phyloP scores from a whole-genome alignment of 2,797 vertebrate genomes.

The Schizopygopsis malacanthus region DNA sequence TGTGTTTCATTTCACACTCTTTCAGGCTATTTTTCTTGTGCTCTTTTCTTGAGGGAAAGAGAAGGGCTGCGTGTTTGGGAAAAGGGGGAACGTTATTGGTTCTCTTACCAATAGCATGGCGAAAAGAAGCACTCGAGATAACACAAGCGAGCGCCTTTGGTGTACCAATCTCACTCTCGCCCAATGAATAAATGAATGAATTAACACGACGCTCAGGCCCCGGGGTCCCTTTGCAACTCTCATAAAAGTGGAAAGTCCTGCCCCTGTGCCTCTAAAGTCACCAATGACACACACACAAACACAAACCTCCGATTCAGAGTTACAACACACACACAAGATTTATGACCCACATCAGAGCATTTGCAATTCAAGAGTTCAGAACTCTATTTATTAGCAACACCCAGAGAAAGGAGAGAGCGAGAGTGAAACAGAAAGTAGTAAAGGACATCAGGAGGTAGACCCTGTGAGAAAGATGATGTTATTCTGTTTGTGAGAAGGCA shows the following conservation, averaged over 20 bases:
- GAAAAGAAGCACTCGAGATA: conserved; percentile 54
- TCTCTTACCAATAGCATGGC: conserved; percentile 53
- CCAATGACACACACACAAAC: conserved; percentile 25
- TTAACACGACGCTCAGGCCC: conserved; percentile 57
- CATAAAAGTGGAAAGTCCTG: conserved; percentile 59
- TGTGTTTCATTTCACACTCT: conserved; percentile 50
- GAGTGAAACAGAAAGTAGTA: background rate
- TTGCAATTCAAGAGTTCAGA: conserved; percentile 61
- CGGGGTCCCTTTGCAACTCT: conserved; percentile 49
- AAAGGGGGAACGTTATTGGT: conserved; percentile 50
- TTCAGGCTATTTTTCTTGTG: conserved; percentile 42
- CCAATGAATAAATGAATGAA: conserved; percentile 64
- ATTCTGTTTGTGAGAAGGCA: conserved; percentile 44
- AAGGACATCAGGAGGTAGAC: conserved; percentile 52
- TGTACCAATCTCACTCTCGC: conserved; percentile 41
- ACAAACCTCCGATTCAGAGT: conserved; percentile 48
- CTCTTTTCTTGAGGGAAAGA: conserved; percentile 32
- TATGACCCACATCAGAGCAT: conserved; percentile 59
- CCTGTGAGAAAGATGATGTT: conserved; percentile 47
- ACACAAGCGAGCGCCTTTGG: conserved; percentile 51
- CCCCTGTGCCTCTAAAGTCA: conserved; percentile 44
- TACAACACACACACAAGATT: conserved; percentile 58
- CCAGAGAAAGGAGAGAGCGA: conserved; percentile 32
- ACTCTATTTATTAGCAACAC: conserved; percentile 57
- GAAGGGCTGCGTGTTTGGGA: conserved; percentile 18